Conservation (phyloP, 2,797 vertebrate species). For the Lepidocolaptes lacrymiger region DNA sequence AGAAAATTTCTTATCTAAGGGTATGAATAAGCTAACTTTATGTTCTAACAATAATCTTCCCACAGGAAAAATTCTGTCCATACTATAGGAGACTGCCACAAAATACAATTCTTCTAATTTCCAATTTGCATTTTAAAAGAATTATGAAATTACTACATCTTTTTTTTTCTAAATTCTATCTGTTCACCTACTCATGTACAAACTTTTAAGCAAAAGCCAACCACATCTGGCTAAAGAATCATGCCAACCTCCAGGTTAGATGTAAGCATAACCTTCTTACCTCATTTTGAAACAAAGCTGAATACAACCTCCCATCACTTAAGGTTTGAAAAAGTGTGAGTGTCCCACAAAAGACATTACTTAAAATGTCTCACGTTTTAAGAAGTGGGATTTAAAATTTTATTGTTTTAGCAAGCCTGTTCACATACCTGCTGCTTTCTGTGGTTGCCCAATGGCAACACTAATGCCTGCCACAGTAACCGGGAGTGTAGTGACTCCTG, state of each 20-base stretch:
- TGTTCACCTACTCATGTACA: background rate
- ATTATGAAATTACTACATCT: background rate
- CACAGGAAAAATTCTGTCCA: background rate
- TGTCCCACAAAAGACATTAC: background rate
- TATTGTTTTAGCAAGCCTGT: background rate
- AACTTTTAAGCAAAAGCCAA: background rate
- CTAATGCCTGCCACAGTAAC: slow-evolving; percentile 89
- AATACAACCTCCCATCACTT: background rate
- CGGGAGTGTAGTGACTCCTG: slow-evolving; percentile 87
- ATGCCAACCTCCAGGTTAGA: background rate
- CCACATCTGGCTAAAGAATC: background rate
- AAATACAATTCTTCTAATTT: background rate
- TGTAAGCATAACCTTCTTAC: background rate
- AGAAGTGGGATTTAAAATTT: background rate
- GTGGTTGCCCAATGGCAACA: slow-evolving; percentile 86
- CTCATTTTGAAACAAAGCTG: background rate
- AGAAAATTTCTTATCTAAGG: background rate
- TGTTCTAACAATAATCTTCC: background rate
- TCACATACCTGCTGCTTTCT: slow-evolving; percentile 81
- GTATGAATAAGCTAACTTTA: background rate
- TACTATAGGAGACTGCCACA: background rate
- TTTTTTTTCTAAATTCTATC: background rate
- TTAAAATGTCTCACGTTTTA: background rate
- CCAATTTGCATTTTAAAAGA: background rate
- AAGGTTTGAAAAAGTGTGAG: background rate